Percentiles rank a stretch among this genome's conserved stretches.
phyloP scores from a whole-genome alignment of 2,113 vertebrate species.

The Symphodus melops region DNA sequence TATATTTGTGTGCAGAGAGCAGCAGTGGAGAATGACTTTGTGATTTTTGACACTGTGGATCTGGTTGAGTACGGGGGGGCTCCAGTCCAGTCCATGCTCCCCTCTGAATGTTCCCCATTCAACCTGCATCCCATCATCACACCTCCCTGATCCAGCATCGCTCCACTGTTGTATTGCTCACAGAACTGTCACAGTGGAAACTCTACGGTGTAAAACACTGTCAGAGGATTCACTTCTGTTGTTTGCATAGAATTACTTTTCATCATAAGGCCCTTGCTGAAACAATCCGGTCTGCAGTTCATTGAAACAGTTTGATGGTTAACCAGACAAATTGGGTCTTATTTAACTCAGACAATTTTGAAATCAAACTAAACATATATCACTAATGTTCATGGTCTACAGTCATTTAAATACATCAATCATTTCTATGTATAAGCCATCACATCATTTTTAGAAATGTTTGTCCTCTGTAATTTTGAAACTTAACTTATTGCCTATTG shows the following conservation, averaged over 20 bases:
- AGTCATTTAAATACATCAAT: slow-evolving; percentile 5
- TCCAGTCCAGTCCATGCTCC: slow-evolving; percentile 45
- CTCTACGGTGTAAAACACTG: slow-evolving; percentile 38
- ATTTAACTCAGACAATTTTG: background rate
- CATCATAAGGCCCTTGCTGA: slow-evolving; percentile 31
- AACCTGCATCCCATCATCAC: slow-evolving; percentile 36
- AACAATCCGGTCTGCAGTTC: background rate
- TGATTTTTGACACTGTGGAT: slow-evolving; percentile 33
- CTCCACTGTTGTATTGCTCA: slow-evolving; percentile 55
- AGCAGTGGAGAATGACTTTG: slow-evolving; percentile 40
- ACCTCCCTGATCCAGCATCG: slow-evolving; percentile 31
- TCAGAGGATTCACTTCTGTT: slow-evolving; percentile 34
- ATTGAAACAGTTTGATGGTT: background rate
- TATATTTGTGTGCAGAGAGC: slow-evolving; percentile 55
- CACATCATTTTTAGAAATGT: background rate
- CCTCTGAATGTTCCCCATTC: slow-evolving; percentile 50
- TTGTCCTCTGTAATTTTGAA: too few species aligned
- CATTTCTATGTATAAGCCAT: background rate
- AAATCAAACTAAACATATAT: background rate
- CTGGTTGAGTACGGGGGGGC: slow-evolving; percentile 42
- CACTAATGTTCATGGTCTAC: background rate
- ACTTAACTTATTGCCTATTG: too few species aligned
- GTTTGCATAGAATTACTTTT: slow-evolving; percentile 74
- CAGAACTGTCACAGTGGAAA: slow-evolving; percentile 54
- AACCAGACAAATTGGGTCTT: slow-evolving; percentile 1